Base-by-base conservation (phyloP, 64 coral and sea anemone genomes). In the Porites lutea region DNA sequence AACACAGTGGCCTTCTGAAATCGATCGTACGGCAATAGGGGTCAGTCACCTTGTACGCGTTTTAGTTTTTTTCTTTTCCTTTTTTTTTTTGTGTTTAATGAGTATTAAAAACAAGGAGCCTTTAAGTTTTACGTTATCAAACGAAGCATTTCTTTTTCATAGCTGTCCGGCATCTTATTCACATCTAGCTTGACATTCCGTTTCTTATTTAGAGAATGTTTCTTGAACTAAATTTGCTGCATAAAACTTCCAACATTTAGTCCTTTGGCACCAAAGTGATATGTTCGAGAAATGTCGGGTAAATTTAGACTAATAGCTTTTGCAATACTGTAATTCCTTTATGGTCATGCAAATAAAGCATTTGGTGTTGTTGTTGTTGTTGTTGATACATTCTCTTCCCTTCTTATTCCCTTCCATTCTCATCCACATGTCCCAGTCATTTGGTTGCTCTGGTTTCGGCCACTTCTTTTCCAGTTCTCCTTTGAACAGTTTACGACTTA, bases 391-490 rank as follows among this genome's bases (percentile, higher is more conserved):
- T 55, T 98, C 96, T 15, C 96, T 82, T 49, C 87, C 94, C 49
- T 93, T 92, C 45, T 87, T 92, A 15, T 90, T 98, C 13, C 62
- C 76, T 3, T 91, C 90, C 48, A 81, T 50, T 73, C 96, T 78
- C 96, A 98, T 98, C 96, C 96, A 98, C 91, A 95, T 91, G 60
- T 98, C 96, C 96, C 96, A 98, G 88, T 98, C 96, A 74, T 88
- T 82, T 43, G 87, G 90, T 20, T 89, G 80, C 51, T 98, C 91
- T 8, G 96, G 96, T 69, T 74, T 90, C 11, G 96, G 96, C 96
- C 96, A 98, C 44, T 96, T 87, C 2, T 92, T 88, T 54, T 98
- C 96, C 16, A 98, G 84, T 23, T 98, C 96, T 6, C 90, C 75
- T 70, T 96, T 98, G 82, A 90, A 98, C 8, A 98, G 19, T 69